A percentile compares a stretch with the other conserved stretches of the same genome.
Evolutionary conservation across 2,113 vertebrate species (phyloP).

Genomic region (Ophthalmolycus amberensis): DNA sequence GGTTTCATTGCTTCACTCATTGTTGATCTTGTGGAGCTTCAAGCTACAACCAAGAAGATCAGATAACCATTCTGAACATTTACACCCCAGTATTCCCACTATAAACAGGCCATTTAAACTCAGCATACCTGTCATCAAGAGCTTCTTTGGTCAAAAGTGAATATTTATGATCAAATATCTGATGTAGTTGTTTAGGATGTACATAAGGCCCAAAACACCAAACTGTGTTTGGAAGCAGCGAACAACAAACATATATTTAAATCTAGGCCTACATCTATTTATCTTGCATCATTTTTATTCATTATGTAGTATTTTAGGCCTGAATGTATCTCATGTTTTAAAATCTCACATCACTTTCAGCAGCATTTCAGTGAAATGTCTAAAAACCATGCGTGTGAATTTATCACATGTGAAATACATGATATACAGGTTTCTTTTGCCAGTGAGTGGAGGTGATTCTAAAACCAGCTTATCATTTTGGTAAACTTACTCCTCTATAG

Average conservation of each 20-base stretch:
- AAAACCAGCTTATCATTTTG: not conserved
- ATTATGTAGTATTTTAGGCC: not conserved
- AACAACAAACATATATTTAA: not conserved
- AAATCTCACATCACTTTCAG: not conserved
- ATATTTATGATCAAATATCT: not conserved
- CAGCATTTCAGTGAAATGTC: not conserved
- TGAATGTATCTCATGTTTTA: not conserved
- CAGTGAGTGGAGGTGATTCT: not conserved
- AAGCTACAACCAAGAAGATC: constrained; percentile 23
- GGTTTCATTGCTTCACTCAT: constrained; percentile 42
- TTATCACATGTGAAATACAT: not conserved
- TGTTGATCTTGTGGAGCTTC: constrained; percentile 29
- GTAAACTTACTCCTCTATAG: not conserved
- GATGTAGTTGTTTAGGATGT: not conserved
- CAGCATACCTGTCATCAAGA: not conserved
- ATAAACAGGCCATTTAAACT: not conserved
- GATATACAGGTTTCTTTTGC: not conserved
- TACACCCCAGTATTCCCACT: not conserved
- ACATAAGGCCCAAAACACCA: not conserved
- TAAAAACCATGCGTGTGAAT: not conserved
- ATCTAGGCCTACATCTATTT: not conserved
- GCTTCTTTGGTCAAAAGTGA: not conserved
- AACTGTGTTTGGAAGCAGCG: not conserved
- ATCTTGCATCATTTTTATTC: not conserved
- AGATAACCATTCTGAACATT: constrained; percentile 10